These are phyloP conservation scores for Arenicola marina DNA, from an alignment of 2,888 invertebrate genomes.

Conservation along the genomic window DNA sequence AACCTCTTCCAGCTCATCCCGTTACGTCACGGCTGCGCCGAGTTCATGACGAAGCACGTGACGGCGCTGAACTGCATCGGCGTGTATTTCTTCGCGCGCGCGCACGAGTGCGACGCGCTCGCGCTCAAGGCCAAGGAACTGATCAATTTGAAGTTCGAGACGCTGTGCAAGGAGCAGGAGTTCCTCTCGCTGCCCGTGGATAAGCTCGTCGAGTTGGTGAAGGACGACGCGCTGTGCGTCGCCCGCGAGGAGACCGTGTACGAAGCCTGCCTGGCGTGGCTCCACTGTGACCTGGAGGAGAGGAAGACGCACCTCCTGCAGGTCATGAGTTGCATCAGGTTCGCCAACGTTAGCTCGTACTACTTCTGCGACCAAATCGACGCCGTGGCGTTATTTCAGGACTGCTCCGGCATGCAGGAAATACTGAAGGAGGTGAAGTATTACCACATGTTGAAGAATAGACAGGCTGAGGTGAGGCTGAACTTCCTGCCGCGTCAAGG, in stretches of 20 bases:
- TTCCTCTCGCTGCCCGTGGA: slow-evolving; percentile 53
- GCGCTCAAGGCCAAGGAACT: slow-evolving; percentile 44
- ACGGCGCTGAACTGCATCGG: slow-evolving; percentile 55
- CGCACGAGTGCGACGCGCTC: slow-evolving; percentile 51
- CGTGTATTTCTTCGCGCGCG: slow-evolving; percentile 56
- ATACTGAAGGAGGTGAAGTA: slow-evolving; percentile 46
- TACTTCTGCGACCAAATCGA: slow-evolving; percentile 59
- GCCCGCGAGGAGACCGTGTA: slow-evolving; percentile 50
- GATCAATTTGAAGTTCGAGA: slow-evolving; percentile 33
- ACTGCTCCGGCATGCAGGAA: slow-evolving; percentile 36
- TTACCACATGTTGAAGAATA: slow-evolving; percentile 50
- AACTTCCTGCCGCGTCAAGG: slow-evolving; percentile 52
- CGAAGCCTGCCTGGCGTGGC: slow-evolving; percentile 55
- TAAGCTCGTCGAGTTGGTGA: slow-evolving; percentile 54
- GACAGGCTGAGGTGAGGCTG: slow-evolving; percentile 55
- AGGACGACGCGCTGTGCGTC: slow-evolving; percentile 53
- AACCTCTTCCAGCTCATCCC: slow-evolving; percentile 56
- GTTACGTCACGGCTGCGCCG: slow-evolving; percentile 53
- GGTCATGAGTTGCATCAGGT: slow-evolving; percentile 54
- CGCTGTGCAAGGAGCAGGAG: slow-evolving; percentile 49
- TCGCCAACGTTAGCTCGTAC: slow-evolving; percentile 57
- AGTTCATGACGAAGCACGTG: slow-evolving; percentile 57
- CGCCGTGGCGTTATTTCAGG: slow-evolving; percentile 38
- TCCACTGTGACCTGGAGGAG: slow-evolving; percentile 38
- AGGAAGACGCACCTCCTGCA: slow-evolving; percentile 37